These are phyloP conservation scores for Tarsius wallacei DNA, from an alignment of 2,797 vertebrate genomes.

Conservation along the genomic window DNA sequence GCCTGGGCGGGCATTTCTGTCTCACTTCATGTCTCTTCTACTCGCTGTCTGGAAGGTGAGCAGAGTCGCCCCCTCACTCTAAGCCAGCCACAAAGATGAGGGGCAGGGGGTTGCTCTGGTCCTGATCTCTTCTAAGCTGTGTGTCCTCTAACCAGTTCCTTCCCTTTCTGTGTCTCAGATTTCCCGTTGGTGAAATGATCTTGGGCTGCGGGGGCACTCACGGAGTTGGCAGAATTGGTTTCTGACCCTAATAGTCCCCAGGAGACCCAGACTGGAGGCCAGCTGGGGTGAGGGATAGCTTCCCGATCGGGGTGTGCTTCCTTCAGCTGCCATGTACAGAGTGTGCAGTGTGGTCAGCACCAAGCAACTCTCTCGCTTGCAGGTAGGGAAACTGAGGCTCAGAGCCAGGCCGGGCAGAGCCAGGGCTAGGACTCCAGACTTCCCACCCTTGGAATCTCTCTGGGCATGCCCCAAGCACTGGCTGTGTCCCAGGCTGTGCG, in stretches of 20 bases:
- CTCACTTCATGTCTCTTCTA: too few relatives aligned
- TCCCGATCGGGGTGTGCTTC: too few relatives aligned
- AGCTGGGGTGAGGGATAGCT: fast-evolving
- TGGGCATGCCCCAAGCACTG: fast-evolving
- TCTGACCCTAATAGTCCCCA: fast-evolving
- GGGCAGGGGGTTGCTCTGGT: neutral
- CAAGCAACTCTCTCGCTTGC: neutral
- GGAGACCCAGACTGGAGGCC: neutral
- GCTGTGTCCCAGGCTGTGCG: fast-evolving
- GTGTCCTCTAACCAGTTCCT: neutral
- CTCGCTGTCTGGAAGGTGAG: neutral
- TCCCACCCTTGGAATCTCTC: neutral
- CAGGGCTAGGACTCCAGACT: neutral
- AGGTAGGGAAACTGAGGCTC: slow-evolving; percentile 9
- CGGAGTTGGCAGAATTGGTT: neutral
- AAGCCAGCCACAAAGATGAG: too few relatives aligned
- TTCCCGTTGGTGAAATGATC: neutral
- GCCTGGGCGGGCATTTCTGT: too few relatives aligned
- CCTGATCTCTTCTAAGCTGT: neutral
- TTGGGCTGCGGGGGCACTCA: neutral
- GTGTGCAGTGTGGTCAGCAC: fast-evolving
- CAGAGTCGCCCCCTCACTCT: neutral
- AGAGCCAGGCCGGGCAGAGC: neutral
- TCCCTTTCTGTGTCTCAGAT: neutral
- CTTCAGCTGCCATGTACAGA: neutral